These are phyloP conservation scores for Odontomachus brunneus DNA, from an alignment of 1,140 invertebrate genomes.

Conservation along the genomic window DNA sequence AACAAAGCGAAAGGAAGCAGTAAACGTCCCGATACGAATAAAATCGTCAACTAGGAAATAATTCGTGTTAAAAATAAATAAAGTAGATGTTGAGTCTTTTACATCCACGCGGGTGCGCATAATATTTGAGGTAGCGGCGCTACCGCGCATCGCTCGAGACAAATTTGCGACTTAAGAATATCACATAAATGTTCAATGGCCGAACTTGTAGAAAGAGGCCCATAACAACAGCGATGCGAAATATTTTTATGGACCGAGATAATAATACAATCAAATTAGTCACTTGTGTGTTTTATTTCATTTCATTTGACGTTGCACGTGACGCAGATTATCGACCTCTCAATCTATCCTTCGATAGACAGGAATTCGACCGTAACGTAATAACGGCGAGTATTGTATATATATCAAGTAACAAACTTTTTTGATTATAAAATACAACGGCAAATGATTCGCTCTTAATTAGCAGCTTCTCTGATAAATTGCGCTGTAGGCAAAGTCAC, in stretches of 20 bases:
- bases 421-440: no score
- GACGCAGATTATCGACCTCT: background rate
- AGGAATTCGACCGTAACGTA: background rate
- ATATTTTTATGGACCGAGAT: background rate
- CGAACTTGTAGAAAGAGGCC: slow-evolving; percentile 2
- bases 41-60: background rate
- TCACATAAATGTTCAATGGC: no score
- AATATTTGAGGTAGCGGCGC: no score
- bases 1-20: background rate
- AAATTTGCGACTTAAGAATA: no score
- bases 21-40: background rate
- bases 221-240: background rate
- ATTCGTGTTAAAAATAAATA: slow-evolving; percentile 7
- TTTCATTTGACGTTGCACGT: background rate
- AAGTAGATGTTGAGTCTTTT: slow-evolving; percentile 15
- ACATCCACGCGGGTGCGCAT: background rate
- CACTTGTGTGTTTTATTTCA: background rate
- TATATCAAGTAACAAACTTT: background rate
- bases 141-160: no score
- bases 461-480: background rate
- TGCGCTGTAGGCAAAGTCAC: slow-evolving; percentile 9
- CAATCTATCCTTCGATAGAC: no score
- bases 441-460: background rate
- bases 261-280: background rate
- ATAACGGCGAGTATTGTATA: background rate